Percentiles rank a stretch among this genome's conserved stretches.
Evolutionary conservation across 2,888 invertebrate species (phyloP).

Genomic region (Sycophila texana): DNA sequence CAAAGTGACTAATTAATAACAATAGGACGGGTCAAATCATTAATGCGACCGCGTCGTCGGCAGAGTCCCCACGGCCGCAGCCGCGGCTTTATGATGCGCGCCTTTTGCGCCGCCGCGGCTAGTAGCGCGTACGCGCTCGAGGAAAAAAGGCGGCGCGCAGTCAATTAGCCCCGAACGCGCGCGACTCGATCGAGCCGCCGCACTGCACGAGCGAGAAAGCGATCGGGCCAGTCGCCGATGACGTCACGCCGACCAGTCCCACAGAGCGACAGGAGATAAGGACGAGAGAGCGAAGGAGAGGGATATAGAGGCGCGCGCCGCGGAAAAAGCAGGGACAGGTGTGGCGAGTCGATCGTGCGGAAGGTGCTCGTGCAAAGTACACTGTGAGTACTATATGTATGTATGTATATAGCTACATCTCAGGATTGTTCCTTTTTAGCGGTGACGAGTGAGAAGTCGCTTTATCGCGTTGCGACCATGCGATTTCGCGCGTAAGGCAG

Average conservation of each 20-base stretch:
- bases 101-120: constrained; percentile 12
- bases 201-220: constrained; percentile 8
- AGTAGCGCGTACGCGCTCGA: constrained; percentile 21
- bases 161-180: constrained; percentile 9
- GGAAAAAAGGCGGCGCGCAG: constrained; percentile 10
- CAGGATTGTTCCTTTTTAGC: no score
- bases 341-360: no score
- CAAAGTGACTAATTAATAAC: neutral
- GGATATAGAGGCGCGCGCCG: no score
- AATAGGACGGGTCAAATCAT: neutral
- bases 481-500: no score
- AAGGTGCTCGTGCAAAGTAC: no score
- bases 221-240: constrained; percentile 7
- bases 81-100: constrained; percentile 13
- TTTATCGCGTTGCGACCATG: no score
- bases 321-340: no score
- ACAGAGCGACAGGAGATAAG: no score
- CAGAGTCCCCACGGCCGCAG: neutral
- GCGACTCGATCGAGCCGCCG: neutral
- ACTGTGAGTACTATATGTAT: no score
- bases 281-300: no score
- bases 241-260: neutral
- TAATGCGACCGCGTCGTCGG: neutral
- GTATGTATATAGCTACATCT: no score
- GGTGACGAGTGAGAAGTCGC: no score